phyloP scores from a whole-genome alignment of 1,140 invertebrate genomes.

The Luehdorfia chinensis region DNA sequence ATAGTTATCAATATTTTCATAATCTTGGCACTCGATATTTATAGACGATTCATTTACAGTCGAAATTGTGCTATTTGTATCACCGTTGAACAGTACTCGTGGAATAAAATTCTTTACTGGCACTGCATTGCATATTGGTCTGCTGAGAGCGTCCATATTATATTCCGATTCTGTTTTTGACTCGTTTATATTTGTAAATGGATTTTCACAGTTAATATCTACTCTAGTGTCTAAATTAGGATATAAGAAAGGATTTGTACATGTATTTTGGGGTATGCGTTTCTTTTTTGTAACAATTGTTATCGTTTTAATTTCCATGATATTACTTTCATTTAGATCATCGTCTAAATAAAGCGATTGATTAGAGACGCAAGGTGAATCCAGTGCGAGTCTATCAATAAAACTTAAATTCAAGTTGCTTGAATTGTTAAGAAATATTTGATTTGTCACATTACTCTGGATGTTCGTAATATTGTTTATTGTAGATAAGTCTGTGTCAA shows the following conservation, averaged over 20 bases:
- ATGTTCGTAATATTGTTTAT: constrained; percentile 47
- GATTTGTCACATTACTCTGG: constrained; percentile 54
- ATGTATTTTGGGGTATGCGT: constrained; percentile 43
- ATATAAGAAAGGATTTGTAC: constrained; percentile 71
- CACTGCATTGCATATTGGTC: constrained; percentile 21
- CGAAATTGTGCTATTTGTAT: constrained; percentile 66
- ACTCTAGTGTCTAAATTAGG: constrained; percentile 42
- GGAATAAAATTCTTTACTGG: constrained; percentile 43
- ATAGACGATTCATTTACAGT: constrained; percentile 57
- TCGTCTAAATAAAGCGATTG: constrained; percentile 70
- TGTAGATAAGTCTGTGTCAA: constrained; percentile 33
- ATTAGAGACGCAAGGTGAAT: constrained; percentile 54
- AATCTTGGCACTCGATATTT: constrained; percentile 42
- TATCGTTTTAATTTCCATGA: constrained; percentile 76
- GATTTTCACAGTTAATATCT: constrained; percentile 35
- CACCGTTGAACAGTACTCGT: constrained; percentile 56
- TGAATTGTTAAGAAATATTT: constrained; percentile 57
- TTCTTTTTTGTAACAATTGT: constrained; percentile 70
- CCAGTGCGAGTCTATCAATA: constrained; percentile 66
- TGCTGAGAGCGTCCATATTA: constrained; percentile 35
- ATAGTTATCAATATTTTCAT: constrained; percentile 62
- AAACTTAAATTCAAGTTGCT: constrained; percentile 70
- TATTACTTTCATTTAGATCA: constrained; percentile 75
- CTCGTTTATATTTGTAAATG: constrained; percentile 40
- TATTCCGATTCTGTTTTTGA: constrained; percentile 48